phyloP scores from a whole-genome alignment of 2,888 invertebrate genomes.

The Agrotis puta region DNA sequence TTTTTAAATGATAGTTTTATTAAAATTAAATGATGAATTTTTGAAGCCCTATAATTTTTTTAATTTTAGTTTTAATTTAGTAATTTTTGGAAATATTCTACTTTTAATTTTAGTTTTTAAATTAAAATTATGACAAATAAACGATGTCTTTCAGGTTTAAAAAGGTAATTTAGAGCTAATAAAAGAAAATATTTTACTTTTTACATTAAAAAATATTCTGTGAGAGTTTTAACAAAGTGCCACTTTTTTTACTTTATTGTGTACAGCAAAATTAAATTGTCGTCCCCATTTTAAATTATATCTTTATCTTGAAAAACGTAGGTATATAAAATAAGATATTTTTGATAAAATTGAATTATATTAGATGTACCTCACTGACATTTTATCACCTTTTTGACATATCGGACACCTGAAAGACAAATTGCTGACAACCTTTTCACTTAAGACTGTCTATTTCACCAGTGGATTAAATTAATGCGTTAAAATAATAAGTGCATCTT shows the following conservation, averaged over 20 bases:
- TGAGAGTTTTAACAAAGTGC: not conserved
- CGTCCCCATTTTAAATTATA: not conserved
- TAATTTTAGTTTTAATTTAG: too few species aligned
- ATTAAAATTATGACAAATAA: too few species aligned
- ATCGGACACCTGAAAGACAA: slow-evolving; percentile 8
- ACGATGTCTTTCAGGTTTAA: too few species aligned
- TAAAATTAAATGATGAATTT: too few species aligned
- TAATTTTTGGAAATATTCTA: too few species aligned
- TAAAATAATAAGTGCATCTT: too few species aligned
- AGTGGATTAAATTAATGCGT: too few species aligned
- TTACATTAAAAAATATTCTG: not conserved
- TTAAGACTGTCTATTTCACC: not conserved
- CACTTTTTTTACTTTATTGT: slow-evolving; percentile 4
- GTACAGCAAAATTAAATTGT: slow-evolving; percentile 17
- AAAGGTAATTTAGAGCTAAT: too few species aligned
- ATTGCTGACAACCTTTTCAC: not conserved
- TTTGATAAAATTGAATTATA: not conserved
- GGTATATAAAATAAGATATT: not conserved
- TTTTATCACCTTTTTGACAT: slow-evolving; percentile 17
- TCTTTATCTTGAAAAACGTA: not conserved
- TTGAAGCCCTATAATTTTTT: too few species aligned
- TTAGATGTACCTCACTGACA: not conserved
- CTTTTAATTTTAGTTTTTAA: too few species aligned
- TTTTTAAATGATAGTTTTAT: too few species aligned
- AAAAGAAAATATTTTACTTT: not conserved